Evolutionary conservation across 1,140 invertebrate genomes (phyloP), one percentile per base, ranked within the genome.

Genomic region (Drosophila sp.): DNA sequence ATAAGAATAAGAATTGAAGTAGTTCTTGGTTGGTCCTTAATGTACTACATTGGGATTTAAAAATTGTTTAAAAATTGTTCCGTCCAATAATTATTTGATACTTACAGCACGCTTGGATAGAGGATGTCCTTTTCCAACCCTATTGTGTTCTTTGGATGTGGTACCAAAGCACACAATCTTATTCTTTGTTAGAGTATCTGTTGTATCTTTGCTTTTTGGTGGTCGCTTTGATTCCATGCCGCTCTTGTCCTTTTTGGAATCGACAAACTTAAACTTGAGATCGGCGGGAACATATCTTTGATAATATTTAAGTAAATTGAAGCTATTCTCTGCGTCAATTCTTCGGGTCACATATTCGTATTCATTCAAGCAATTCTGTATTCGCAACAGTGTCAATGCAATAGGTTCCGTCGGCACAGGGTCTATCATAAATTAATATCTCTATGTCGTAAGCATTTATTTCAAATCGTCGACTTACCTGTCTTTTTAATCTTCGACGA

Each of bases 251-350:
- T 64, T 64, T 11, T 57, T 64, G 0, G 7, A 1, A 11, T 32
- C 6, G 1, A 4, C 3, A 8, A 13, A 13, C 0, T 27, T 54
- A n/a, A 43, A 54, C 41, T 84, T 87, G 0, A 89, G 34, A n/a
- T 66, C 62, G 1, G 84, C 83, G 0, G 84, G 84, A 2, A 62
- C 9, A 43, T 77, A 29, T 7, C 51, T 51, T 7, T 80, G 54
- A 48, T 73, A 87, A 21, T 87, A 89, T 4, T 65, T 40, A 13
- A 71, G 41, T 4, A 87, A 36, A 41, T 80, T 54, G n/a, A 87
- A 87, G 13, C 69, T 73, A 0, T 63, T 11, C 34, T 83, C 83
- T 1, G 76, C 11, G 7, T 87, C 84, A 29, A 87, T 62, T 7
- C 45, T 40, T 7, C 34, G 65, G 6, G 57, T 54, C 8, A 83